A percentile compares a stretch with the other conserved stretches of the same genome.
These are phyloP conservation scores for Clupea harengus DNA, from an alignment of 2,113 vertebrate species.

Conservation along the genomic window DNA sequence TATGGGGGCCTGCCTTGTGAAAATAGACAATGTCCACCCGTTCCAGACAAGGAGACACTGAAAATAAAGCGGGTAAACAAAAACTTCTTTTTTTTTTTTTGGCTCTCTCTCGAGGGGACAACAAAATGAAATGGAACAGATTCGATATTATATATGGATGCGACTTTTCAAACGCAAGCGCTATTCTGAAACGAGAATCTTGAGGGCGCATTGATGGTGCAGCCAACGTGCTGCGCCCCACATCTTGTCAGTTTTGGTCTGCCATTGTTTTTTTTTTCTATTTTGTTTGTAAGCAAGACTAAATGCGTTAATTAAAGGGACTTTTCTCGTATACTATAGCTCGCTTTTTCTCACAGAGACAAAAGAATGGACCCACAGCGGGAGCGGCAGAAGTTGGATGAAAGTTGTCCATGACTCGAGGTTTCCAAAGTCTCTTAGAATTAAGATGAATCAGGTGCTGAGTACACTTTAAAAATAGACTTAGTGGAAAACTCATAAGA, in stretches of 20 bases:
- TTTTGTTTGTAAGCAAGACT: not conserved
- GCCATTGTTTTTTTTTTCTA: not conserved
- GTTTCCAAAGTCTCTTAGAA: not conserved
- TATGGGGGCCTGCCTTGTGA: constrained; percentile 32
- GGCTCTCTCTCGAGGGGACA: not conserved
- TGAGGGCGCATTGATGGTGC: not conserved
- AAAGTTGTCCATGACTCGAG: not conserved
- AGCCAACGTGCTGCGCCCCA: not conserved
- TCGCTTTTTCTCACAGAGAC: not conserved
- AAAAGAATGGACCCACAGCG: not conserved
- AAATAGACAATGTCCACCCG: constrained; percentile 63
- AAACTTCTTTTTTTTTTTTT: not conserved
- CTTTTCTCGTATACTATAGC: not conserved
- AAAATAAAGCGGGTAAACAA: not conserved
- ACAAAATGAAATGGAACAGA: constrained; percentile 1
- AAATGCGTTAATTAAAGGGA: not conserved
- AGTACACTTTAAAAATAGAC: not conserved
- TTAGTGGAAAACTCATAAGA: not conserved
- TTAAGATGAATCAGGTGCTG: not conserved
- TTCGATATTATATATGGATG: constrained; percentile 10
- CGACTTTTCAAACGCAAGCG: not conserved
- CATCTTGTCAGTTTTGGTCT: not conserved
- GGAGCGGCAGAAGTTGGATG: not conserved
- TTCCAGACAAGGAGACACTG: constrained; percentile 27
- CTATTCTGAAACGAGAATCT: not conserved